Percentiles rank a stretch among this genome's conserved stretches.
Conservation (phyloP, 2,113 vertebrate genomes). For the Falco punctatus region DNA sequence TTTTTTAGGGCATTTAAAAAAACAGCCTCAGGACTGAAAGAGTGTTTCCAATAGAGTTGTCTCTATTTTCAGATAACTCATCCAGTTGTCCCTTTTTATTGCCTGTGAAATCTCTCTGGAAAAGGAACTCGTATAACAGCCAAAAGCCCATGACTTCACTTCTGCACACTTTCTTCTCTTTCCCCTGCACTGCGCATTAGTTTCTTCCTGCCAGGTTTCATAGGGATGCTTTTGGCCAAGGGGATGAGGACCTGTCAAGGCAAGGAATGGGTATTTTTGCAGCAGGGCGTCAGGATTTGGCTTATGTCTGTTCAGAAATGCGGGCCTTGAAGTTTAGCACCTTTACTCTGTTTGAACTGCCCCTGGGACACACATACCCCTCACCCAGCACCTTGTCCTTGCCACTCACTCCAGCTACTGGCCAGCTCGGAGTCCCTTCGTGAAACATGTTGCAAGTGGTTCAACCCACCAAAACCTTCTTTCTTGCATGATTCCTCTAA, state of each 20-base stretch:
- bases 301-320: background rate
- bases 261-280: background rate
- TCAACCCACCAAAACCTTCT: background rate
- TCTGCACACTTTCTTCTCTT: background rate
- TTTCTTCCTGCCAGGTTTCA: background rate
- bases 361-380: background rate
- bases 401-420: too few species aligned
- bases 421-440: rapidly evolving
- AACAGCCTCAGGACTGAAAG: background rate
- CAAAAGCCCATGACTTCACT: background rate
- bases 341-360: rapidly evolving
- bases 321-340: rapidly evolving
- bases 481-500: rapidly evolving
- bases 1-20: too few species aligned
- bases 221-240: background rate
- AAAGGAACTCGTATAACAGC: background rate
- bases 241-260: background rate
- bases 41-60: background rate
- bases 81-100: too few species aligned
- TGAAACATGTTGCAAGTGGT: rapidly evolving
- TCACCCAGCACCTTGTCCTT: too few species aligned
- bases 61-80: background rate
- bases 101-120: background rate
- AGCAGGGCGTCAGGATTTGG: rapidly evolving
- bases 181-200: rapidly evolving